Conservation (phyloP, 2,113 vertebrate species). For the Clarias batrachus region DNA sequence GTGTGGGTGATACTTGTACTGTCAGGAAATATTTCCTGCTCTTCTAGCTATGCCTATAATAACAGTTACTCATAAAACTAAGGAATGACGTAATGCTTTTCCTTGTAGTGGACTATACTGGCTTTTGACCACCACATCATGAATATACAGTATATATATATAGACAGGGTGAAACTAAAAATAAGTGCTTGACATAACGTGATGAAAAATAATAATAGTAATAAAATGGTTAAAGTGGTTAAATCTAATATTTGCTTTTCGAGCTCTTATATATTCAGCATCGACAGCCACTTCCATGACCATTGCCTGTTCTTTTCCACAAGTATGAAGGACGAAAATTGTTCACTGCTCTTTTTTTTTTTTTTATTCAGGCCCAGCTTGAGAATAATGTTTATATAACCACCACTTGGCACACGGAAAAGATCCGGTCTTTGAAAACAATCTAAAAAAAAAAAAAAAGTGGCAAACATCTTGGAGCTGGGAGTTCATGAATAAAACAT, state of each 20-base stretch:
- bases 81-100: neutral
- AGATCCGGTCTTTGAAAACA: slow-evolving; percentile 56
- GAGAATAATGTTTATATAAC: slow-evolving; percentile 61
- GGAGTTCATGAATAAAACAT: slow-evolving; percentile 65
- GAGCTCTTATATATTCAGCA: neutral
- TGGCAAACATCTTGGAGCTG: slow-evolving; percentile 51
- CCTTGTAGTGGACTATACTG: neutral
- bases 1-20: too few species aligned
- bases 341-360: slow-evolving; percentile 31
- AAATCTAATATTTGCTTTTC: neutral
- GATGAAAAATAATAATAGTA: too few species aligned
- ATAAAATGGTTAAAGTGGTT: neutral
- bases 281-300: slow-evolving; percentile 11
- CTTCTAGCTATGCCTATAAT: neutral
- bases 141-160: neutral
- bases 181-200: neutral
- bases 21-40: neutral
- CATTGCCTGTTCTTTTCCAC: slow-evolving; percentile 17
- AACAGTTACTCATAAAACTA: neutral
- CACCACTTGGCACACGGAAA: slow-evolving; percentile 47
- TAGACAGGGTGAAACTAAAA: neutral
- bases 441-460: slow-evolving; percentile 47
- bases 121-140: neutral
- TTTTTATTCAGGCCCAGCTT: neutral
- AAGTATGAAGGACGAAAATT: slow-evolving; percentile 16